Evolutionary conservation across 2,888 invertebrate genomes (phyloP), one percentile per base, ranked within the genome.

Genomic region (Perizoma flavofasciatum): DNA sequence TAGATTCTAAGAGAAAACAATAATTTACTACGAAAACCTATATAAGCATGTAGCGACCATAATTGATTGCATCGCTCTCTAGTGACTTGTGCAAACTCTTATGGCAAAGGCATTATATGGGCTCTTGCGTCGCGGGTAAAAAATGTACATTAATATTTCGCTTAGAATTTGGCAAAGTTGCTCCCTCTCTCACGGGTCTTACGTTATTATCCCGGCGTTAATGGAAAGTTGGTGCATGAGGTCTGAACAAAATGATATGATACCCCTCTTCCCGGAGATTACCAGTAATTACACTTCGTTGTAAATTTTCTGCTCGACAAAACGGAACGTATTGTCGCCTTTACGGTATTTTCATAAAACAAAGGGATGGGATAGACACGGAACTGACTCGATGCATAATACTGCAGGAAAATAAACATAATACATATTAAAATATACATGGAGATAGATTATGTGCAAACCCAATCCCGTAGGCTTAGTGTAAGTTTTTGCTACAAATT

Each of bases 231-330:
- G 60, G 55, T 63, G 58, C 65, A 62, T 56, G 62, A 61, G 66
- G 64, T 60, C 63, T 58, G 59, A 61, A 62, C 66, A 68, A 70
- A 62, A 66, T 61, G 47, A 59, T 58, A 65, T 56, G 56, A 62
- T 61, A 66, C 63, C 54, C 57, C 61, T 54, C 61, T 67, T 61
- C 60, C 40, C 6, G 43, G 70, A 73, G 77, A 78, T 79, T 81
- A 79, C 75, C 71, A 65, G 71, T 81, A 83, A 83, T 82, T 83
- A 83, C 81, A 66, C 79, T 82, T 77, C 73, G 76, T 75, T 81
- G 83, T 82, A 78, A 76, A 79, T 81, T 79, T 78, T 78, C 74
- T 70, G 75, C 77, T 70, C 66, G 66, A 72, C 68, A 69, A 73
- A 74, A 72, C 67, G 63, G 69, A 70, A 68, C 71, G 69, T 61